A percentile compares a stretch with the other conserved stretches of the same genome.
phyloP scores from a whole-genome alignment of 1,140 invertebrate species.

The Aphelinus atriplicis region DNA sequence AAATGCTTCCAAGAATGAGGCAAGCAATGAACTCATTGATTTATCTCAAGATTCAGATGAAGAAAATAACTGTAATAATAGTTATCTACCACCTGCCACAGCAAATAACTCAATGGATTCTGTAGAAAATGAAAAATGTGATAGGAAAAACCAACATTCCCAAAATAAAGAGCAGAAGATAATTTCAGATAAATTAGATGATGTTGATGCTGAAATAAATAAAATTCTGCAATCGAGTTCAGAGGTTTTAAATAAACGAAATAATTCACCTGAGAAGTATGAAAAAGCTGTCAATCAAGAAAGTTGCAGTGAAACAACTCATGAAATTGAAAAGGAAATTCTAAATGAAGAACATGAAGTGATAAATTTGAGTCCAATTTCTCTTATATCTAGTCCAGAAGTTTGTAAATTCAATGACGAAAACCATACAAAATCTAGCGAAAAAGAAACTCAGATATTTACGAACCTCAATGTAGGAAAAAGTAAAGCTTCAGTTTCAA shows the following conservation, averaged over 20 bases:
- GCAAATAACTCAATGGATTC: not conserved
- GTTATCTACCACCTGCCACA: not conserved
- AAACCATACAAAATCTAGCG: not conserved
- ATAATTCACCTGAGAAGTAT: not conserved
- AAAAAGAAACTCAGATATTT: slow-evolving; percentile 17
- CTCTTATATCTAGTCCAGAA: slow-evolving; percentile 44
- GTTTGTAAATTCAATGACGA: not conserved
- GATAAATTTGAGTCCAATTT: slow-evolving; percentile 35
- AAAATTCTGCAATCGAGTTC: slow-evolving; percentile 2
- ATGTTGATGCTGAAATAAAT: slow-evolving; percentile 23
- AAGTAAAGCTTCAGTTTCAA: slow-evolving; percentile 11
- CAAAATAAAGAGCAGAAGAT: not conserved
- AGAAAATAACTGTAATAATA: not conserved
- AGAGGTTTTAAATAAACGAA: not conserved
- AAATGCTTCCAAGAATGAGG: not conserved
- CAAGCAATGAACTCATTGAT: slow-evolving; percentile 18
- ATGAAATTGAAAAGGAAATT: not conserved
- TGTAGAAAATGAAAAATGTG: not conserved
- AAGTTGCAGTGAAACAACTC: not conserved
- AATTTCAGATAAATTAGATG: not conserved
- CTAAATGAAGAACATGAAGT: not conserved
- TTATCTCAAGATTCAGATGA: slow-evolving; percentile 28
- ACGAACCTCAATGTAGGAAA: slow-evolving; percentile 33
- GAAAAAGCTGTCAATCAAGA: not conserved
- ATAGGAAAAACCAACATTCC: not conserved